Conservation (phyloP, 2,113 vertebrate genomes). For the Eulacestoma nigropectus region DNA sequence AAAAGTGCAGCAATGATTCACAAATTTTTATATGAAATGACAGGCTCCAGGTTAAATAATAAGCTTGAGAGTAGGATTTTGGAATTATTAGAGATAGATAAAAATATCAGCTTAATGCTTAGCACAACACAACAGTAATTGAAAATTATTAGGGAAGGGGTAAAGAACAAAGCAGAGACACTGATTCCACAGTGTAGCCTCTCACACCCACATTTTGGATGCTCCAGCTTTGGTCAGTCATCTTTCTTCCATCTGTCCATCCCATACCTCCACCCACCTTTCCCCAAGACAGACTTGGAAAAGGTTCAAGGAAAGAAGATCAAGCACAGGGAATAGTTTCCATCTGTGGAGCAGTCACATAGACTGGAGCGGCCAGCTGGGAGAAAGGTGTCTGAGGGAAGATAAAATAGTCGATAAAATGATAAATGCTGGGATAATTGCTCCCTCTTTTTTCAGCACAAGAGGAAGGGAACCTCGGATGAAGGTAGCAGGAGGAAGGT, state of each 20-base stretch:
- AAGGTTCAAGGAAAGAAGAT: conserved; percentile 7
- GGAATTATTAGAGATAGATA: neutral
- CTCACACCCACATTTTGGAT: neutral
- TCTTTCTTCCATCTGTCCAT: neutral
- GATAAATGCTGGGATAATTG: neutral
- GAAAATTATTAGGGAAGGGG: neutral
- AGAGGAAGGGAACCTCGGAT: neutral
- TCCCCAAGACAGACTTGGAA: neutral
- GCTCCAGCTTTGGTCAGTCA: neutral
- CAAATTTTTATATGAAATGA: neutral
- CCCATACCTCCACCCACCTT: neutral
- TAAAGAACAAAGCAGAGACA: neutral
- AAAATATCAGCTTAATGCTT: neutral
- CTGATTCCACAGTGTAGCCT: neutral
- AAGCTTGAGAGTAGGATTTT: neutral
- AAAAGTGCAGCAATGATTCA: neutral
- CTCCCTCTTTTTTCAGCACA: neutral
- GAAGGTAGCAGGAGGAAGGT: neutral
- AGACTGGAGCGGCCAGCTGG: neutral
- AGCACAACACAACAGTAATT: neutral
- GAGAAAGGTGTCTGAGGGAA: neutral
- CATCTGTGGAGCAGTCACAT: neutral
- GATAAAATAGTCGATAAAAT: neutral
- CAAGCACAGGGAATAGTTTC: neutral
- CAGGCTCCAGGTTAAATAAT: neutral